Base-by-base conservation (phyloP, 2,113 vertebrate species). In the Argyrosomus japonicus region DNA sequence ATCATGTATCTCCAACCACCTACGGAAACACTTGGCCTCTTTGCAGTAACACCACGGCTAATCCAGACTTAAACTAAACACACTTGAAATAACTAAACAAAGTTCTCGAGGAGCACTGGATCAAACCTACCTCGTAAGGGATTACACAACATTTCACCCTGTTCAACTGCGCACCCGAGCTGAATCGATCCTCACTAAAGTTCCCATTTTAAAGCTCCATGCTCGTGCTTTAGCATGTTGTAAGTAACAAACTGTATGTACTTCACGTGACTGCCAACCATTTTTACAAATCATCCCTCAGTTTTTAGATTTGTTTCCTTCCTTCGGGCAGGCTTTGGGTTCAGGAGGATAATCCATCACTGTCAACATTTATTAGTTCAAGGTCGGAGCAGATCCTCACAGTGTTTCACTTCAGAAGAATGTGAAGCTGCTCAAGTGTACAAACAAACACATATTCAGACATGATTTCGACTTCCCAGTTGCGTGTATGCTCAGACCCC, bases 81-180 rank as follows among this genome's bases (percentile, higher is more conserved):
- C 27, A 63, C 60, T 53, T 53, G 17, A 67, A 77, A 69, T 43
- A 58, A 43, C 19, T 40, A 23, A 56, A 70, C 21, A 56, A 67
- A 67, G 43, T 74, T 85, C 19, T 88, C 51, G 40, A 72, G 77
- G 68, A 79, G 71, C 75, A 51, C 76, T 79, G 86, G 74, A 83
- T 83, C 67, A 68, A 69, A 87, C 80, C 82, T 79, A 85, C 88
- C 88, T 90, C 75, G 70, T 32, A 23, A 56, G 12, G 64, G 40
- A 85, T 19, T 2, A 54, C 53, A 70, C 75, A 57, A 40, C 76
- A 23, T 79, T 36, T 77, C 36, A 32, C 45, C 51, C 19, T 48
- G 53, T 29, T 67, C 62, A 56, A 62, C 78, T 60, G 53, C 82
- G 64, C 51, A 77, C 54, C 60, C 60, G 43, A 77, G 29, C 29